Evolutionary conservation across 1,140 invertebrate species (phyloP), one percentile per base, ranked within the genome.

Genomic region (Gerris buenoi): DNA sequence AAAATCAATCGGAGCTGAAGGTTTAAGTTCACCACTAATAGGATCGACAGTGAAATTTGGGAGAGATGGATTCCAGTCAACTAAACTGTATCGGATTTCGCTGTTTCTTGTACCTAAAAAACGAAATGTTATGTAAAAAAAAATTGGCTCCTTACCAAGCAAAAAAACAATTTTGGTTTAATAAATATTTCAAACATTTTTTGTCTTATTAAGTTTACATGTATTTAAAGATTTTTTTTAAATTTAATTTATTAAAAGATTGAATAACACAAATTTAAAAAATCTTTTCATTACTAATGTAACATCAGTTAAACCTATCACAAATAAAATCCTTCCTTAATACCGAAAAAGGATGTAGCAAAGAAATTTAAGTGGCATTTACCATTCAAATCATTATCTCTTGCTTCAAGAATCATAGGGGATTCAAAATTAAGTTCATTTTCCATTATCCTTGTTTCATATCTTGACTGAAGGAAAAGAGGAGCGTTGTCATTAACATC

Each of bases 401-500:
- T 84, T 0, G 91, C 91, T 79, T 93, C 87, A 46, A 94, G 79
- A 26, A 86, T 77, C 0, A 95, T 73, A 0, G 88, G 85, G 22
- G 83, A 84, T 72, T 91, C 87, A 74, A 95, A 95, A 60, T 88
- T 79, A 0, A 77, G 69, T 73, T 88, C 84, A 74, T 94, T 94
- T 76, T 96, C 93, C 64, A 88, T 73, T 0, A 96, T 73, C 58
- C 90, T 83, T 0, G 88, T 87, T 76, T 95, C 91, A 73, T 95
- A 95, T 71, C 86, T 86, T 56, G 83, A 85, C 69, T 90, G 89
- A 0, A 88, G 74, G 73, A 95, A 95, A 66, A 87, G 80, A 0
- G 91, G 91, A 0, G 87, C 80, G 74, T 94, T 93, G 74, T 94
- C 91, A 74, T 95, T 95, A 0, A 92, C 86, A 77, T 96, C 93